Conservation (phyloP, 2,888 invertebrate genomes). For the Timema cristinae region DNA sequence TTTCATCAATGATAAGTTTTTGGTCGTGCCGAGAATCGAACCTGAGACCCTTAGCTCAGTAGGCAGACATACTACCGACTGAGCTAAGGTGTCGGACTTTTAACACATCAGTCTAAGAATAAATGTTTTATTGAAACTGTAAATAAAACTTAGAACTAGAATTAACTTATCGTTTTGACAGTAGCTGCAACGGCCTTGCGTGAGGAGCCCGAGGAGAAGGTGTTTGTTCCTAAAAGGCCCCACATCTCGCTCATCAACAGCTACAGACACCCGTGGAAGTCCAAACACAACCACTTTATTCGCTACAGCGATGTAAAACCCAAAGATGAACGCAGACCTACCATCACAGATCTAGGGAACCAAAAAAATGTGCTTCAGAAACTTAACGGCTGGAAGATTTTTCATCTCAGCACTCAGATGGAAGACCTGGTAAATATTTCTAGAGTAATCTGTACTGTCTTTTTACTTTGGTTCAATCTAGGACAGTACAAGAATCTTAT, state of each 20-base stretch:
- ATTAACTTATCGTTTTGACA: no score
- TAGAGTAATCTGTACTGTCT: neutral
- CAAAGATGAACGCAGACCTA: conserved; percentile 79
- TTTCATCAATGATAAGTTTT: no score
- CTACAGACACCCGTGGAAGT: conserved; percentile 66
- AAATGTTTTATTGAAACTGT: no score
- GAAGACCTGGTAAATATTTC: conserved; percentile 71
- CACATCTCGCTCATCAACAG: conserved; percentile 55
- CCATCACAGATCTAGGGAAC: conserved; percentile 83
- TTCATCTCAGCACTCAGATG: conserved; percentile 89
- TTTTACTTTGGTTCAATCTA: conserved; percentile 6
- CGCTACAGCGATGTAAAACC: conserved; percentile 79
- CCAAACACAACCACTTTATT: conserved; percentile 69
- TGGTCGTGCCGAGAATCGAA: no score
- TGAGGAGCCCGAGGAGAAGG: conserved; percentile 23
- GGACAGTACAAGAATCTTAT: conserved; percentile 14
- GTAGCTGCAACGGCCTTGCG: neutral
- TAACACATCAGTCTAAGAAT: no score
- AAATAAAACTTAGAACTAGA: no score
- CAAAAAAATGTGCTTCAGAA: conserved; percentile 82
- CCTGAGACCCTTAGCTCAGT: no score
- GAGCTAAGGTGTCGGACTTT: no score
- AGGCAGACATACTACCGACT: no score
- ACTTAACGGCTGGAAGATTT: conserved; percentile 92
- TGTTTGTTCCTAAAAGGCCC: conserved; percentile 38